Evolutionary conservation across 2,113 vertebrate species (phyloP).

Genomic region (Peromyscus maniculatus): DNA sequence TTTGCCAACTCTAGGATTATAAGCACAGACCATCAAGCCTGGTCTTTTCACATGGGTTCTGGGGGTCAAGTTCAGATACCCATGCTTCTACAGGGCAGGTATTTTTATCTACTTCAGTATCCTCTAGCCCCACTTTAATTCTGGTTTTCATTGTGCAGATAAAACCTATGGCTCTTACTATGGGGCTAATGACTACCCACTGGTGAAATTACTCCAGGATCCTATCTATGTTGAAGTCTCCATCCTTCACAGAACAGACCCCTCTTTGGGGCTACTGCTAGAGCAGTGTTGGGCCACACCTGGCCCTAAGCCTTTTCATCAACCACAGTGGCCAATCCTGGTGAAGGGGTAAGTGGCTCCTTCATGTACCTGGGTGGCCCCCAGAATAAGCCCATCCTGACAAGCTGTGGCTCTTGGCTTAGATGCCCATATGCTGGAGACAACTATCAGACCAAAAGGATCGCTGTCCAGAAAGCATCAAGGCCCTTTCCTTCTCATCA

Average conservation of each 20-base stretch:
- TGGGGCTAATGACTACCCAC: conserved; percentile 75
- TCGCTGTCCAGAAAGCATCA: conserved; percentile 48
- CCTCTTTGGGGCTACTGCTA: conserved; percentile 84
- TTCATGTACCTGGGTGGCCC: rapidly evolving
- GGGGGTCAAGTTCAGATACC: background rate
- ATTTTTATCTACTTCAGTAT: background rate
- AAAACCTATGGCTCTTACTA: conserved; percentile 85
- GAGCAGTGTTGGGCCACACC: conserved; percentile 90
- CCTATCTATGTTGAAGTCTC: conserved; percentile 88
- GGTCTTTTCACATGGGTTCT: background rate
- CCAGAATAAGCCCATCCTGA: background rate
- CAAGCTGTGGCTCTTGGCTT: background rate
- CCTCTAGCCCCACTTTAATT: background rate
- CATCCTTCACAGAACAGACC: conserved; percentile 85
- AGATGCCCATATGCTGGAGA: conserved; percentile 88
- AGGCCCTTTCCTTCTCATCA: conserved; percentile 82
- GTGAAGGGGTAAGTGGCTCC: conserved; percentile 80
- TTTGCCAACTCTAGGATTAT: background rate
- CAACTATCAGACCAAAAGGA: conserved; percentile 81
- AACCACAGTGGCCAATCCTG: conserved; percentile 88
- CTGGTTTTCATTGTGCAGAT: conserved; percentile 76
- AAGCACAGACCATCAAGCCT: background rate
- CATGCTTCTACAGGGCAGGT: background rate
- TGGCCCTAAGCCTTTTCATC: conserved; percentile 71
- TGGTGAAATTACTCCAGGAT: conserved; percentile 85